Percentiles rank a stretch among this genome's conserved stretches.
These are phyloP conservation scores for Podiceps cristatus DNA, from an alignment of 2,113 vertebrate genomes.

Conservation along the genomic window DNA sequence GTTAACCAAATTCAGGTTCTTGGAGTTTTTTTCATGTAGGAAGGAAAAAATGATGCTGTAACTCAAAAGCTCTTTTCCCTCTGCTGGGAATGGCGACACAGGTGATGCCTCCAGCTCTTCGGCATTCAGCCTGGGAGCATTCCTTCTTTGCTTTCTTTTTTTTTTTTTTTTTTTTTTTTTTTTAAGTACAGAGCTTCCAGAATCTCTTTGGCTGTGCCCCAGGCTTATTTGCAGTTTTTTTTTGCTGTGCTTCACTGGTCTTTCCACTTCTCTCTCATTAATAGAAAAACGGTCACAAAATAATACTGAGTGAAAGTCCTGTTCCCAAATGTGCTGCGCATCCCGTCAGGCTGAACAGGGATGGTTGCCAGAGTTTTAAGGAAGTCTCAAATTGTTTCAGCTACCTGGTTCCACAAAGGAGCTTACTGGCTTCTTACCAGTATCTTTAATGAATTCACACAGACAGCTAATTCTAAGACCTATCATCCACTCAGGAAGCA, in stretches of 20 bases:
- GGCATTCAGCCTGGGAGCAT: neutral
- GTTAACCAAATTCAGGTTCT: neutral
- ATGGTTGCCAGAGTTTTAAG: neutral
- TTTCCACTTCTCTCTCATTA: neutral
- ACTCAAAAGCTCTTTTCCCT: neutral
- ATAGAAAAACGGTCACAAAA: neutral
- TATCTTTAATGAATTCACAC: neutral
- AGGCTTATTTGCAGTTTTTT: neutral
- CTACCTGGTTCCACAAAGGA: neutral
- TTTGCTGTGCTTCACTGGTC: neutral
- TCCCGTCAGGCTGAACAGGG: neutral
- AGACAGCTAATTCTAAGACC: neutral
- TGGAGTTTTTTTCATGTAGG: neutral
- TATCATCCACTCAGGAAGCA: neutral
- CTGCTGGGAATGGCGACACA: neutral
- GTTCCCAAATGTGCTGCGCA: neutral
- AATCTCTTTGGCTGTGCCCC: neutral
- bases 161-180: neutral
- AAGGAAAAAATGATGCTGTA: neutral
- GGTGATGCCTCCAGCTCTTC: neutral
- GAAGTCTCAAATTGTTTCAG: neutral
- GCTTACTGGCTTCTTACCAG: neutral
- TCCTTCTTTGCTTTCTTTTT: neutral
- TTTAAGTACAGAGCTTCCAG: neutral
- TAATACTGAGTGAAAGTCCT: neutral